A percentile compares a stretch with the other conserved stretches of the same genome.
phyloP scores from a whole-genome alignment of 2,797 vertebrate genomes.

The Potorous gilbertii region DNA sequence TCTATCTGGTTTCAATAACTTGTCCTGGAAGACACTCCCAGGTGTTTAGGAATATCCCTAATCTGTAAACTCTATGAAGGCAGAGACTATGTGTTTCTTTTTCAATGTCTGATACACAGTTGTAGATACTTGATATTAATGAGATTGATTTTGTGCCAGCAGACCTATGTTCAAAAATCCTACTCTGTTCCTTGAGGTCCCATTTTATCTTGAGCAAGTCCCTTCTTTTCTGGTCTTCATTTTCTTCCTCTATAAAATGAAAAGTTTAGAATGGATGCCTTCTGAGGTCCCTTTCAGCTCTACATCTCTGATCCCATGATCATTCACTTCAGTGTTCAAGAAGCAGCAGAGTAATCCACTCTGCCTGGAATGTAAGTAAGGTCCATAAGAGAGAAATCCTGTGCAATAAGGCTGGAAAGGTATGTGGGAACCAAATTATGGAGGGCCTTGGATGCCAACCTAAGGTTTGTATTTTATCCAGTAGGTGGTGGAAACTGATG shows the following conservation, averaged over 20 bases:
- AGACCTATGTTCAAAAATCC: background rate
- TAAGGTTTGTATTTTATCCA: background rate
- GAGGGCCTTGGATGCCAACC: background rate
- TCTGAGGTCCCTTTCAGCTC: background rate
- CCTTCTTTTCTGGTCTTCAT: background rate
- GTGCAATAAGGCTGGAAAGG: background rate
- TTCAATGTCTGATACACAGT: accelerated
- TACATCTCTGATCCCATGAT: background rate
- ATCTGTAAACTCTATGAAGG: background rate
- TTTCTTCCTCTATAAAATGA: background rate
- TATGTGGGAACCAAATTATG: background rate
- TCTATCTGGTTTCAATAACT: background rate
- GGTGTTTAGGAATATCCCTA: background rate
- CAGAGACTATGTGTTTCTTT: background rate
- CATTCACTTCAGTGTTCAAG: background rate
- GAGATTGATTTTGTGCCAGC: background rate
- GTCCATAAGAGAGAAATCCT: background rate
- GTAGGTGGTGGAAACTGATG: background rate
- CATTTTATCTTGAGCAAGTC: background rate
- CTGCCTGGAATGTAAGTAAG: background rate
- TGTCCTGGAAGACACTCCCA: background rate
- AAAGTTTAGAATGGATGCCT: background rate
- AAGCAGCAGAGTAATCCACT: background rate
- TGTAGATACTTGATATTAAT: constrained; percentile 48
- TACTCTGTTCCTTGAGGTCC: background rate